phyloP scores from a whole-genome alignment of 2,888 invertebrate species.

The Shargacucullia verbasci region DNA sequence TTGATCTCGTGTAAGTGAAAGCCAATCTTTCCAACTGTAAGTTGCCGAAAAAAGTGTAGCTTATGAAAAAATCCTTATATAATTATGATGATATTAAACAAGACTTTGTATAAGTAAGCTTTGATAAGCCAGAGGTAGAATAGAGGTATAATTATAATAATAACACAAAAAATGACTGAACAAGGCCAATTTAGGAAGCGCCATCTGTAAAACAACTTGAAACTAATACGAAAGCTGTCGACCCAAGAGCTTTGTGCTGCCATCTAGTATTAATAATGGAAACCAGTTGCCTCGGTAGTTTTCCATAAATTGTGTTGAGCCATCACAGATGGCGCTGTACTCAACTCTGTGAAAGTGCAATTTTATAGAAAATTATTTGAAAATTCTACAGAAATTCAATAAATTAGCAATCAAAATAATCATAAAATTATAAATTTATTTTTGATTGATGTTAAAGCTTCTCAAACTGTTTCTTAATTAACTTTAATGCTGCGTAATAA shows the following conservation, averaged over 20 bases:
- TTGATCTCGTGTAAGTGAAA: too few relatives aligned
- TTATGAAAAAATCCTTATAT: too few relatives aligned
- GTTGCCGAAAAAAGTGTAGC: too few relatives aligned
- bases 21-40: too few relatives aligned
- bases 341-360: not conserved
- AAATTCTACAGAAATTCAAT: not conserved
- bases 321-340: conserved; percentile 46
- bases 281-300: conserved; percentile 3
- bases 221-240: conserved; percentile 6
- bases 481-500: conserved; percentile 76
- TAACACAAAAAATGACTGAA: too few relatives aligned
- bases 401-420: not conserved
- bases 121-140: too few relatives aligned
- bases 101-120: too few relatives aligned
- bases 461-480: conserved; percentile 21
- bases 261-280: conserved; percentile 16
- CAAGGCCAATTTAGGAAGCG: conserved; percentile 15
- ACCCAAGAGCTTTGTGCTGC: not conserved
- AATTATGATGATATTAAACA: too few relatives aligned
- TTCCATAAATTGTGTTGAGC: not conserved
- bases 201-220: conserved; percentile 27
- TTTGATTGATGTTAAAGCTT: not conserved
- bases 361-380: not conserved
- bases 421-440: conserved; percentile 10
- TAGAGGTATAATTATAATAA: too few relatives aligned